Evolutionary conservation across 1,140 invertebrate genomes (phyloP).

Genomic region (Sweltsa coloradensis): DNA sequence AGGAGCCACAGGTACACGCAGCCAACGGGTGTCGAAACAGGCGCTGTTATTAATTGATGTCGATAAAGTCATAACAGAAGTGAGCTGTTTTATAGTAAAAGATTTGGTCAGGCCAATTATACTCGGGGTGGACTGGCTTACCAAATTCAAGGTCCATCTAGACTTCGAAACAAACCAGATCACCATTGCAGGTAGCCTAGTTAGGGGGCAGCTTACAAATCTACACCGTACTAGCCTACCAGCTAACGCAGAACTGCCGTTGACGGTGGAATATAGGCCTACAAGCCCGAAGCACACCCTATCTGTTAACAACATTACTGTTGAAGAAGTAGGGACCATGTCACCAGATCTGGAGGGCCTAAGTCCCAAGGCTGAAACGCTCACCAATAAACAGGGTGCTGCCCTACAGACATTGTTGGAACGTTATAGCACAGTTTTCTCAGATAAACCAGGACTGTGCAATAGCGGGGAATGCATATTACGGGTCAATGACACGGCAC

Average conservation of each 20-base stretch:
- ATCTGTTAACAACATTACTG: neutral
- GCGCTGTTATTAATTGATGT: neutral
- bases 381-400: neutral
- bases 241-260: too few species aligned
- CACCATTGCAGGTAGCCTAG: neutral
- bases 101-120: neutral
- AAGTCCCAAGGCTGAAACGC: neutral
- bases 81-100: neutral
- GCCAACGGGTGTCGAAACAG: neutral
- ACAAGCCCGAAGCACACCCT: neutral
- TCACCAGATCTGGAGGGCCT: neutral
- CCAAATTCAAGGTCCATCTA: neutral
- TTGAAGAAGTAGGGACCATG: neutral
- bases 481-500: conserved; percentile 9
- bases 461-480: neutral
- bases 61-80: neutral
- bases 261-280: too few species aligned
- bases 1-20: neutral
- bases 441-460: neutral
- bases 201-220: neutral
- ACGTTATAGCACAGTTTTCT: neutral
- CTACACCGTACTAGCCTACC: too few species aligned
- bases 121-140: neutral
- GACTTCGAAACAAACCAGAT: neutral
- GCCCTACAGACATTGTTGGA: neutral